Base-by-base conservation (phyloP, 1,140 invertebrate species). In the Pollicipes pollicipes region DNA sequence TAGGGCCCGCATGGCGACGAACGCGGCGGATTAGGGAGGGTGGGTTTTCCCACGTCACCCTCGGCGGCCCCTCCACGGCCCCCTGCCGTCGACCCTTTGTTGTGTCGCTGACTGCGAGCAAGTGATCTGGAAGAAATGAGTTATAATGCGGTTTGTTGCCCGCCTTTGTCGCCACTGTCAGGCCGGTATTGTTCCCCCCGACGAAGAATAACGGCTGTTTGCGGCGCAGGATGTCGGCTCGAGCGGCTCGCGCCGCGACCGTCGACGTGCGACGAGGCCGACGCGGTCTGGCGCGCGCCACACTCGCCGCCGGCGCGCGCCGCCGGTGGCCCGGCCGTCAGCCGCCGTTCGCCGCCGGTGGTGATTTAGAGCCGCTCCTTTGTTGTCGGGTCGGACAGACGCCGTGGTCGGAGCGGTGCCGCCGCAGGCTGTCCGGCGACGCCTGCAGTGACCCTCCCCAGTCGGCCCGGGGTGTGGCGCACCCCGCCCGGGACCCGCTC, bases 111-210 rank as follows among this genome's bases (percentile, higher is more conserved):
- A 13, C 45, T 10, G 13, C 17, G 32, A 21, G 2, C 45, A 58
- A 58, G 45, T 58, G 45, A 58, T 58, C 45, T 58, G 45, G 45
- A 58, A 58, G 45, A 58, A 58, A 58, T 58, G 45, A 58, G 45
- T 58, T 58, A 58, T 58, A 58, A 58, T 58, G 45, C 45, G 45
- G 45, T 58, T 58, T 58, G 45, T 24, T 24, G 45, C 13, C 45
- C 21, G 45, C 17, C 45, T 58, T 58, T 58, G 45, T 58, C 45
- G 45, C 45, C 45, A 21, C 45, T 58, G 45, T 58, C 45, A 24
- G 13, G 21, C 45, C 45, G 6, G 45, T 58, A 58, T 58, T 58
- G 45, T 58, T 21, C 45, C 45, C 45, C 2, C 13, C 45, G 45
- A 58, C 45, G 45, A 21, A 58, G 45, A 58, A 58, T 58, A 58